phyloP scores from a whole-genome alignment of 1,140 invertebrate genomes.

The Homalodisca vitripennis region DNA sequence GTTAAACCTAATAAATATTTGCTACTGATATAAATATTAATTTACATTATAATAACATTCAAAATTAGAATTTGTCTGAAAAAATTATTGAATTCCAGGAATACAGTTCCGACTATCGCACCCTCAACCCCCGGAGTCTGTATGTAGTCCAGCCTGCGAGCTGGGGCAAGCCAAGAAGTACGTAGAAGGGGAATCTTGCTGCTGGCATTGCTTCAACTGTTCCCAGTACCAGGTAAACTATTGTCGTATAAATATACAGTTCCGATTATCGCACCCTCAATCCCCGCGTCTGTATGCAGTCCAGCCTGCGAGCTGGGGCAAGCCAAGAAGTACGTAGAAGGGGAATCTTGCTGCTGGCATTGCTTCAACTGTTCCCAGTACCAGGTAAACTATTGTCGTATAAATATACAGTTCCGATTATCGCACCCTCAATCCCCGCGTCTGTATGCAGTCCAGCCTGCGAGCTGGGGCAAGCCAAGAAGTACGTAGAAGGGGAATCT shows the following conservation, averaged over 20 bases:
- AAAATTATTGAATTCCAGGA: slow-evolving; percentile 57
- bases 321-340: slow-evolving; percentile 87
- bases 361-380: slow-evolving; percentile 92
- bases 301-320: slow-evolving; percentile 81
- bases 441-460: slow-evolving; percentile 89
- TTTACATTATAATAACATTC: no score
- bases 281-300: slow-evolving; percentile 85
- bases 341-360: slow-evolving; percentile 93
- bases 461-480: slow-evolving; percentile 81
- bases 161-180: slow-evolving; percentile 87
- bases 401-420: slow-evolving; percentile 80
- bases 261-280: slow-evolving; percentile 68
- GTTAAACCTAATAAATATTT: no score
- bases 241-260: slow-evolving; percentile 67
- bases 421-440: slow-evolving; percentile 68
- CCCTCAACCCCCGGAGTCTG: slow-evolving; percentile 76
- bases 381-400: slow-evolving; percentile 60
- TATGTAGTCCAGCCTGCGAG: slow-evolving; percentile 84
- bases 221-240: slow-evolving; percentile 78
- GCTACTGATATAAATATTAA: no score
- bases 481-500: slow-evolving; percentile 85
- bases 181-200: slow-evolving; percentile 88
- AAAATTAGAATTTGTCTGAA: no score
- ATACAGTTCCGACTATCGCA: slow-evolving; percentile 78
- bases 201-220: slow-evolving; percentile 95